Percentiles rank a stretch among this genome's conserved stretches.
Conservation (phyloP, 1,140 invertebrate genomes). For the Ganaspis sp. region DNA sequence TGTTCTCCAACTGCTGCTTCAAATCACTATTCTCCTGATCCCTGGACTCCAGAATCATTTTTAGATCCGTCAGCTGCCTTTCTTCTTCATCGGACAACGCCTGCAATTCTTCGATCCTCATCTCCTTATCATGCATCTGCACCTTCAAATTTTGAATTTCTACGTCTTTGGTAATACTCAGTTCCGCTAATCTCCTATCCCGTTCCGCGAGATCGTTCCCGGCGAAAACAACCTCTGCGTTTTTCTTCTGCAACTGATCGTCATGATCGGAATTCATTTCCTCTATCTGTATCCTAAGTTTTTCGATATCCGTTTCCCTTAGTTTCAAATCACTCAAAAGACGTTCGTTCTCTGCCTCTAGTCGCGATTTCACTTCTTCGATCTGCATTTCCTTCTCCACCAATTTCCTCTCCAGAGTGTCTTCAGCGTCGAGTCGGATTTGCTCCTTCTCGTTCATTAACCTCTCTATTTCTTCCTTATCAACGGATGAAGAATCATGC, state of each 20-base stretch:
- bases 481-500: slow-evolving; percentile 54
- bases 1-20: slow-evolving; percentile 80
- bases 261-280: slow-evolving; percentile 41
- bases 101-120: slow-evolving; percentile 75
- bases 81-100: slow-evolving; percentile 77
- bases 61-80: slow-evolving; percentile 73
- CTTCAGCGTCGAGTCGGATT: slow-evolving; percentile 48
- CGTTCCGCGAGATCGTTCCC: slow-evolving; percentile 62
- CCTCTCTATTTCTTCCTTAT: slow-evolving; percentile 55
- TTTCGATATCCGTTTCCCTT: slow-evolving; percentile 57
- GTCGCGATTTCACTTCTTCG: slow-evolving; percentile 43
- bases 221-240: slow-evolving; percentile 38
- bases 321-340: slow-evolving; percentile 52
- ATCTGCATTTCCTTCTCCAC: slow-evolving; percentile 64
- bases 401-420: slow-evolving; percentile 48
- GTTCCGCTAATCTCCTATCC: slow-evolving; percentile 61
- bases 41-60: slow-evolving; percentile 79
- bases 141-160: slow-evolving; percentile 67
- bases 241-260: slow-evolving; percentile 47
- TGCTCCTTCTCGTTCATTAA: slow-evolving; percentile 62
- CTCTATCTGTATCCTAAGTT: slow-evolving; percentile 55
- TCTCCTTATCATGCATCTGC: slow-evolving; percentile 62
- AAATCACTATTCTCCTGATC: slow-evolving; percentile 82
- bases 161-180: slow-evolving; percentile 66
- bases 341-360: slow-evolving; percentile 51